Percentiles rank a stretch among this genome's conserved stretches.
phyloP scores from a whole-genome alignment of 1,140 invertebrate genomes.

The Watersipora subatra region DNA sequence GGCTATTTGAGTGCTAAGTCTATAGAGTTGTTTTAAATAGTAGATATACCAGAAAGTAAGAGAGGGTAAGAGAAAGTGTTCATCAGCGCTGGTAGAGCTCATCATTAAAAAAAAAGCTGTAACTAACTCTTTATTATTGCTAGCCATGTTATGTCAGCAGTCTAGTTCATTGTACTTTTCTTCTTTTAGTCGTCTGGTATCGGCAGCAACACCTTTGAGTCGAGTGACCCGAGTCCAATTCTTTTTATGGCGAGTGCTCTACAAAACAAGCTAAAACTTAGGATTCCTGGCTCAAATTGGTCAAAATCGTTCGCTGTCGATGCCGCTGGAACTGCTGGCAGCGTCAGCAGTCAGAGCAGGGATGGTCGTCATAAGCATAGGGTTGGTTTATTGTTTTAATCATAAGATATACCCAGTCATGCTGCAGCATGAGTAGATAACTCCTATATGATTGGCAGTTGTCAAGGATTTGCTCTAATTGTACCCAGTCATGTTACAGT shows the following conservation, averaged over 20 bases:
- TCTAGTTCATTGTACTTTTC: background rate
- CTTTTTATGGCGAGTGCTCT: background rate
- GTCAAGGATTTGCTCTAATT: background rate
- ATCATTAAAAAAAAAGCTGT: no score
- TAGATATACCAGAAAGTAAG: no score
- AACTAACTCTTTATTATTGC: background rate
- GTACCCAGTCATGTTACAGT: no score
- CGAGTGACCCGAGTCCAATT: background rate
- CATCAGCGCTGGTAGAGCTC: no score
- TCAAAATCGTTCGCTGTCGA: constrained; percentile 57
- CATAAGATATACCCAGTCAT: no score
- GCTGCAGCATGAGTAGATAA: no score
- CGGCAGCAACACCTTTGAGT: background rate
- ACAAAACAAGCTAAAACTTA: constrained; percentile 42
- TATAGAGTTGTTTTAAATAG: background rate
- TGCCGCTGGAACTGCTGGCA: constrained; percentile 42
- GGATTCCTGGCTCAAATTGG: constrained; percentile 58
- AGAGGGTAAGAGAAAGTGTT: no score
- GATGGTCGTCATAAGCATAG: no score
- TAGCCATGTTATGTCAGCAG: background rate
- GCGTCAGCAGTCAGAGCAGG: constrained; percentile 30
- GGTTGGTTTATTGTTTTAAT: no score
- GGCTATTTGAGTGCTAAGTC: background rate
- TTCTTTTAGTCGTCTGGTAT: background rate
- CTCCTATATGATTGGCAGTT: background rate